These are phyloP conservation scores for Lamellibrachia luymesi DNA, from an alignment of 1,140 invertebrate genomes.

Conservation along the genomic window DNA sequence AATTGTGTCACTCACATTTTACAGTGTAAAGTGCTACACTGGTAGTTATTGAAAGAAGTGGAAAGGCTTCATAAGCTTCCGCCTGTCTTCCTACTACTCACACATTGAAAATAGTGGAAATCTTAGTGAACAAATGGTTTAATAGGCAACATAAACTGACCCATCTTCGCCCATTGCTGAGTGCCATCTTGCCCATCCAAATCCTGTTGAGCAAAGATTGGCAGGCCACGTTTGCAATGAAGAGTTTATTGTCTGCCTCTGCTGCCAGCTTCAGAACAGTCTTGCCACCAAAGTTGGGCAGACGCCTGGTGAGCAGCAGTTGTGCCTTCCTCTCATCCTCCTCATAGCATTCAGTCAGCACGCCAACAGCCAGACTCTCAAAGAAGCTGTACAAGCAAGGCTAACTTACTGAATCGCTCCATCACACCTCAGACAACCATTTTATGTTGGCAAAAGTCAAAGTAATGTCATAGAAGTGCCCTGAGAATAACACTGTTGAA, in stretches of 20 bases:
- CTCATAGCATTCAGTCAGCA: conserved; percentile 53
- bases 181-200: conserved; percentile 51
- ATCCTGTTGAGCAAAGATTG: conserved; percentile 52
- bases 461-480: too few species aligned
- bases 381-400: conserved; percentile 27
- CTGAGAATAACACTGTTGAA: too few species aligned
- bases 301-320: conserved; percentile 43
- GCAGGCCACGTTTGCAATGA: conserved; percentile 54
- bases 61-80: too few species aligned
- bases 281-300: conserved; percentile 48
- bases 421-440: too few species aligned
- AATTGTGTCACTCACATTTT: too few species aligned
- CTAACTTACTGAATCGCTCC: too few species aligned
- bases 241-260: conserved; percentile 49
- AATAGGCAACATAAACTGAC: conserved; percentile 30
- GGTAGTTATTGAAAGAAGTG: too few species aligned
- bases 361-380: conserved; percentile 47
- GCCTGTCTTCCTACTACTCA: too few species aligned
- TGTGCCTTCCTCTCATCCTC: conserved; percentile 50
- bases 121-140: not conserved
- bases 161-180: conserved; percentile 37
- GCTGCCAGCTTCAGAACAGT: conserved; percentile 50
- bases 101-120: too few species aligned
- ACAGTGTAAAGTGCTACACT: too few species aligned
- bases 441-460: too few species aligned